Conservation (phyloP, 2,113 vertebrate species). For the Gracilinanus agilis region DNA sequence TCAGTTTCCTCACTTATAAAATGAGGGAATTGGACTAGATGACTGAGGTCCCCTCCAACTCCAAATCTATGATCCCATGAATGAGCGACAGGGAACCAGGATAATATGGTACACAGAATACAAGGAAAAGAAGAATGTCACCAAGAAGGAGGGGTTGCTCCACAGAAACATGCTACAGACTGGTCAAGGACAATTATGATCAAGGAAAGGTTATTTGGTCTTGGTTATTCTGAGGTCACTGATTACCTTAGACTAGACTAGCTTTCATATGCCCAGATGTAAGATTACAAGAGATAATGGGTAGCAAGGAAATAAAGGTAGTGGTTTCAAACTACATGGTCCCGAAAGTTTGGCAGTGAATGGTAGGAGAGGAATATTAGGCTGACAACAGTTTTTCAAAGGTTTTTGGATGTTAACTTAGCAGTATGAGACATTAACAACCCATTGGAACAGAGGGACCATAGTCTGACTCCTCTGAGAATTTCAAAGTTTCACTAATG, state of each 20-base stretch:
- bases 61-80: background rate
- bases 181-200: background rate
- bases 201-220: background rate
- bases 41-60: background rate
- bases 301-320: fast-evolving
- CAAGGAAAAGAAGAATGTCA: background rate
- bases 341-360: background rate
- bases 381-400: background rate
- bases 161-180: no score
- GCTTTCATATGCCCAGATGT: background rate
- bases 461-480: background rate
- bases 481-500: background rate
- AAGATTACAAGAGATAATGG: background rate
- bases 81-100: slow-evolving; percentile 5
- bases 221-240: background rate
- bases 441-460: background rate
- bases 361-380: background rate
- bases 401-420: background rate
- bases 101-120: background rate
- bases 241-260: background rate
- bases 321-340: fast-evolving
- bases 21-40: background rate
- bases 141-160: background rate
- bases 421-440: background rate
- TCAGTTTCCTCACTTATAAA: background rate